A percentile compares a stretch with the other conserved stretches of the same genome.
Evolutionary conservation across 2,888 invertebrate genomes (phyloP).

Genomic region (Lycia hirtaria): DNA sequence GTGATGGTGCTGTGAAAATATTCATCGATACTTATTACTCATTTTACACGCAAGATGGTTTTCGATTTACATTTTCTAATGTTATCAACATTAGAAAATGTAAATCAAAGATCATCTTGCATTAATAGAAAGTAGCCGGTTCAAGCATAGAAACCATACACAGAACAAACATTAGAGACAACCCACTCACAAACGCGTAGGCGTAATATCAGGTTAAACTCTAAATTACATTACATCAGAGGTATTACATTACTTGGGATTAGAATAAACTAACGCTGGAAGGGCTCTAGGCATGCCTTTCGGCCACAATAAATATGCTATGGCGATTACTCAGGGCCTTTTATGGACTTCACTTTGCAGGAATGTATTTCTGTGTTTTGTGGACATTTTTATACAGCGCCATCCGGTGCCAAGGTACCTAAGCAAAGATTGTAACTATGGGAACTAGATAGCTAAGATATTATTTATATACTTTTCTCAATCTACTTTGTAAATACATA

Average conservation of each 20-base stretch:
- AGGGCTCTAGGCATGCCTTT: not conserved
- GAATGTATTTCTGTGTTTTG: too few relatives aligned
- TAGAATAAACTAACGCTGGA: not conserved
- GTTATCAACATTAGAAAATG: not conserved
- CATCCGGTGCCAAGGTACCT: too few relatives aligned
- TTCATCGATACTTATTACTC: too few relatives aligned
- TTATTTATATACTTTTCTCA: too few relatives aligned
- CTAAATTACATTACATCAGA: constrained; percentile 7
- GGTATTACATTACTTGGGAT: constrained; percentile 4
- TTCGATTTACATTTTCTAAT: too few relatives aligned
- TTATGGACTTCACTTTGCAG: not conserved
- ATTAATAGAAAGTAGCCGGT: constrained; percentile 4
- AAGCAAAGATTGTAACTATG: too few relatives aligned
- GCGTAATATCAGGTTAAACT: constrained; percentile 9
- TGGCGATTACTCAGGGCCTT: not conserved
- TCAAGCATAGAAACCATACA: not conserved
- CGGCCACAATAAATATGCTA: not conserved
- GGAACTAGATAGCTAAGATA: too few relatives aligned
- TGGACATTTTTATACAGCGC: too few relatives aligned
- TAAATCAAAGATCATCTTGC: not conserved
- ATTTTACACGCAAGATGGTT: too few relatives aligned
- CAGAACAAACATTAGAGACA: not conserved
- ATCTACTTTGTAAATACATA: too few relatives aligned
- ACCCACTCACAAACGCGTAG: constrained; percentile 3
- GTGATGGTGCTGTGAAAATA: too few relatives aligned